These are phyloP conservation scores for Martes martes DNA, from an alignment of 2,113 vertebrate species.

Conservation along the genomic window DNA sequence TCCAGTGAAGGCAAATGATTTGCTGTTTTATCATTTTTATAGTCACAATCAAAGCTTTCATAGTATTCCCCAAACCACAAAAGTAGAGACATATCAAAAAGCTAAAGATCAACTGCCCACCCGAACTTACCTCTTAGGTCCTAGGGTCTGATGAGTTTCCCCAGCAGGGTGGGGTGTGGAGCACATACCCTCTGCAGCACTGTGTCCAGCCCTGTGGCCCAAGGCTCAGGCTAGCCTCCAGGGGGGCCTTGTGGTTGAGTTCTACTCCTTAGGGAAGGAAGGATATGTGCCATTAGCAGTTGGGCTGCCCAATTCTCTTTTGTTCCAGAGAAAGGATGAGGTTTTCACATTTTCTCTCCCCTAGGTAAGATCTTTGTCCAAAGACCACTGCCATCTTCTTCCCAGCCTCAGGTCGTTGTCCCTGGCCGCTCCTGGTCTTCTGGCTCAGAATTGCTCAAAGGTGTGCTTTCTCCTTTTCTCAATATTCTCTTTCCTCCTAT, in stretches of 20 bases:
- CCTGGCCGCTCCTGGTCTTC: too few relatives aligned
- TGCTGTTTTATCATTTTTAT: conserved; percentile 10
- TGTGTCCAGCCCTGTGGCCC: not conserved
- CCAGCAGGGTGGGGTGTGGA: too few relatives aligned
- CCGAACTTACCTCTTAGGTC: not conserved
- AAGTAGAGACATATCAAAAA: not conserved
- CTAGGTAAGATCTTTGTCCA: not conserved
- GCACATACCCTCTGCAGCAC: not conserved
- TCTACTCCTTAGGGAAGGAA: not conserved
- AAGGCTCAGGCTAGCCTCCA: not conserved
- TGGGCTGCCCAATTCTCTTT: not conserved
- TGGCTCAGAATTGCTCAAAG: not conserved
- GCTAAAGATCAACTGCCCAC: not conserved
- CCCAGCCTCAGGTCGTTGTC: too few relatives aligned
- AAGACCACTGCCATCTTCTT: not conserved
- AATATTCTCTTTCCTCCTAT: not conserved
- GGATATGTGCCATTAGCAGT: not conserved
- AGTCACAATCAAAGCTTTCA: not conserved
- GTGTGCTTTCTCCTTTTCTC: not conserved
- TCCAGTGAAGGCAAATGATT: not conserved
- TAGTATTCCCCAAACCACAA: not conserved
- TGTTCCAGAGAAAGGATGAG: not conserved
- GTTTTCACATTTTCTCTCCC: not conserved
- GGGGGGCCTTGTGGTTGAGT: not conserved
- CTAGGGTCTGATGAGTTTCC: not conserved